A percentile compares a stretch with the other conserved stretches of the same genome.
Evolutionary conservation across 2,113 vertebrate species (phyloP).

Genomic region (Pomatorhinus ruficollis): DNA sequence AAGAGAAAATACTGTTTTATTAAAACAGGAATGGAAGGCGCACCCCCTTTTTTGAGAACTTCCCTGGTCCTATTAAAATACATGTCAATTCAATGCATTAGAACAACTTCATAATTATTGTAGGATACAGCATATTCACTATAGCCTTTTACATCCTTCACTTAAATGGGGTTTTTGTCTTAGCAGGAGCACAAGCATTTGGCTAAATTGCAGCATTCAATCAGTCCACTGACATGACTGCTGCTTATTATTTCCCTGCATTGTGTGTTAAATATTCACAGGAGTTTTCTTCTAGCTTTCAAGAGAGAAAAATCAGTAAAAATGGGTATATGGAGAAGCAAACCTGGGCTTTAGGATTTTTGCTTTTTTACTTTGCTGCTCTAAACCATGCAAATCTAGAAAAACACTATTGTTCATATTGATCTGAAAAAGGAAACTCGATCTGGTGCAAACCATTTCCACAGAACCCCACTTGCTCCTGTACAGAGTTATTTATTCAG

Average conservation of each 20-base stretch:
- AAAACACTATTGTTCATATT: not conserved
- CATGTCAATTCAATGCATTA: not conserved
- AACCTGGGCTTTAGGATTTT: not conserved
- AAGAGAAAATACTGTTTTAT: not conserved
- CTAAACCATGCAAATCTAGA: not conserved
- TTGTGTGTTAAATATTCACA: not conserved
- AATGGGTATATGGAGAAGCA: not conserved
- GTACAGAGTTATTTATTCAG: slow-evolving; percentile 48
- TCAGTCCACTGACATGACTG: not conserved
- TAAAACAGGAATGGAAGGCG: not conserved
- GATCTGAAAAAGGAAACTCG: not conserved
- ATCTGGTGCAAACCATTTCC: not conserved
- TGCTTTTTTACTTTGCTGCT: not conserved
- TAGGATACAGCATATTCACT: not conserved
- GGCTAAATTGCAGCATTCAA: not conserved
- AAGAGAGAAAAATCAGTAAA: not conserved
- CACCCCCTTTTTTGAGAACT: not conserved
- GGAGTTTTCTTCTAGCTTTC: not conserved
- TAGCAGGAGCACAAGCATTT: not conserved
- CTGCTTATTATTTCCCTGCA: not conserved
- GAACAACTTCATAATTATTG: not conserved
- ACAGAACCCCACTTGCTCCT: not conserved
- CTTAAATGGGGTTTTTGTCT: not conserved
- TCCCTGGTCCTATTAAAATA: not conserved
- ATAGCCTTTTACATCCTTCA: not conserved